phyloP scores from a whole-genome alignment of 2,113 vertebrate genomes.

The Sapajus apella region DNA sequence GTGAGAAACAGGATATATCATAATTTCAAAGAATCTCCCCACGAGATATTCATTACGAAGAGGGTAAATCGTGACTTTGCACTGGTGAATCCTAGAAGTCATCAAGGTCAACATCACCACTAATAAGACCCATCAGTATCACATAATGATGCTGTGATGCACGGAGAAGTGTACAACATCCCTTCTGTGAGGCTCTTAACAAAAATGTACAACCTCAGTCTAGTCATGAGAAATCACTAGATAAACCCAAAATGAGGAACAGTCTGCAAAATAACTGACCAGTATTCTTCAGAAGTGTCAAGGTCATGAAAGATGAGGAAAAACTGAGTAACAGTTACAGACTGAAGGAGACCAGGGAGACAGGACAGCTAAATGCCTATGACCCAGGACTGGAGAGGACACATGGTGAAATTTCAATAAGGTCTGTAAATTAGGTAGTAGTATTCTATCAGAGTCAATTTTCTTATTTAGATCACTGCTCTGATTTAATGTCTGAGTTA shows the following conservation, averaged over 20 bases:
- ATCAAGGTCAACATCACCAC: not conserved
- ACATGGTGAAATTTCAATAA: not conserved
- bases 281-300: not conserved
- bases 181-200: not conserved
- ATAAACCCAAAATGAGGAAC: not conserved
- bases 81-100: not conserved
- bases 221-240: not conserved
- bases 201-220: not conserved
- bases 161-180: not conserved
- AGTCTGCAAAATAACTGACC: not conserved
- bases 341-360: not conserved
- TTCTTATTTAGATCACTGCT: not conserved
- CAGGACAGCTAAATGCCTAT: not conserved
- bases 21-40: not conserved
- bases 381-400: not conserved
- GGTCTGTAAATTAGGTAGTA: not conserved
- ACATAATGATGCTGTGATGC: too few species aligned
- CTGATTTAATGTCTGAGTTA: not conserved
- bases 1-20: not conserved
- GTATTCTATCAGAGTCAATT: not conserved
- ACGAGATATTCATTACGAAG: not conserved
- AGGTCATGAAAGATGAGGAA: not conserved
- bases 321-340: not conserved
- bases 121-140: not conserved
- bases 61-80: not conserved